These are phyloP conservation scores for Drosophila paranaensis DNA, from an alignment of 2,888 invertebrate genomes.

Conservation along the genomic window DNA sequence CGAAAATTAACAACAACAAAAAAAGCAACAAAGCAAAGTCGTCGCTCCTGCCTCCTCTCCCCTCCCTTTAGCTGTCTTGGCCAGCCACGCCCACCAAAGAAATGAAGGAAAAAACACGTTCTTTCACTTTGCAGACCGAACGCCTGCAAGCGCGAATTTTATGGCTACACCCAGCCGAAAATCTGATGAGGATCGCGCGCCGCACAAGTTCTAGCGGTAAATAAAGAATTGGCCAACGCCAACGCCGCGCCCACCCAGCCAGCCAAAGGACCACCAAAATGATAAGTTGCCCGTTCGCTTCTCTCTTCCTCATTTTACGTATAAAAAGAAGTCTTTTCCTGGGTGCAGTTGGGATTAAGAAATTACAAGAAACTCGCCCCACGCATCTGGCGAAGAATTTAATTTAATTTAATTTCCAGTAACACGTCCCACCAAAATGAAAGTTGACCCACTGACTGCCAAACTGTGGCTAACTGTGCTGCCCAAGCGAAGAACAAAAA, in stretches of 20 bases:
- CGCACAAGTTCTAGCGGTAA: conserved; percentile 71
- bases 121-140: conserved; percentile 58
- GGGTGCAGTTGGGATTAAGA: conserved; percentile 70
- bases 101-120: conserved; percentile 57
- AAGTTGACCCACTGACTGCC: conserved; percentile 73
- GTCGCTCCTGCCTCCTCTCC: not conserved
- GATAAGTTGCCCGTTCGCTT: conserved; percentile 43
- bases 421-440: conserved; percentile 48
- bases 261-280: conserved; percentile 67
- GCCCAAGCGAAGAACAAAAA: conserved; percentile 1
- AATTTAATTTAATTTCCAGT: conserved; percentile 66
- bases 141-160: conserved; percentile 79
- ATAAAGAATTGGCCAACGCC: conserved; percentile 62
- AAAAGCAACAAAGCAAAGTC: conserved; percentile 33
- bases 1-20: too few species aligned
- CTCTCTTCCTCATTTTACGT: conserved; percentile 7
- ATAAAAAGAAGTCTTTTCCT: conserved; percentile 6
- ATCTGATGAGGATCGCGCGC: conserved; percentile 64
- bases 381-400: conserved; percentile 79
- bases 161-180: conserved; percentile 77
- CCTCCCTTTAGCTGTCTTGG: conserved; percentile 12
- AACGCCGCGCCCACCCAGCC: conserved; percentile 67
- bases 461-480: conserved; percentile 17
- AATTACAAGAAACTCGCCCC: conserved; percentile 70
- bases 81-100: conserved; percentile 57